Percentiles rank a stretch among this genome's conserved stretches.
phyloP scores from a whole-genome alignment of 1,140 invertebrate genomes.

The Glossosoma conforme region DNA sequence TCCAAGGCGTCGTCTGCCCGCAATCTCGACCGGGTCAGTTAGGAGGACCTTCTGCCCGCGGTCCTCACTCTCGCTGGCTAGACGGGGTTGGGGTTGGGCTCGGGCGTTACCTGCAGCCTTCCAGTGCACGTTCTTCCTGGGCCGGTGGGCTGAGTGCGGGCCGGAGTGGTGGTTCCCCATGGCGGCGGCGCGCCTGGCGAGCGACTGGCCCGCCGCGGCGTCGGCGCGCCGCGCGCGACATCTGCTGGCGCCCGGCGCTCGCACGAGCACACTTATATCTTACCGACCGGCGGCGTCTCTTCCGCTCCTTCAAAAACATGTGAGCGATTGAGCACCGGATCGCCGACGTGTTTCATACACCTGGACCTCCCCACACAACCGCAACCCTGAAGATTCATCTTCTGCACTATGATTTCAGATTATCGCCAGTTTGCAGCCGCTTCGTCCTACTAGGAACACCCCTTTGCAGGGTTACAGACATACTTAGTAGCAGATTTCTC shows the following conservation, averaged over 20 bases:
- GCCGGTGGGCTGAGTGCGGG: constrained; percentile 44
- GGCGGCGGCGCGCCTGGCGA: constrained; percentile 30
- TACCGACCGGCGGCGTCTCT: not conserved
- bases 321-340: not conserved
- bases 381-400: no score
- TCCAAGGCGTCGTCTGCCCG: constrained; percentile 6
- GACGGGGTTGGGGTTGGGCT: constrained; percentile 20
- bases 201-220: not conserved
- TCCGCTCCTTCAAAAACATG: no score
- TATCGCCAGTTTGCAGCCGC: no score
- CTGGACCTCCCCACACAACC: not conserved
- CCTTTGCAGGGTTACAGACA: no score
- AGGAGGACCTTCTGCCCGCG: no score
- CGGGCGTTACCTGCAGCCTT: constrained; percentile 59
- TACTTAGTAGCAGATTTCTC: no score
- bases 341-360: not conserved
- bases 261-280: no score
- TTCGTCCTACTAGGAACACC: no score
- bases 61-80: constrained; percentile 34
- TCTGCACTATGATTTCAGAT: no score
- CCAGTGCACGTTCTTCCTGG: constrained; percentile 65
- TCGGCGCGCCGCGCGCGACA: constrained; percentile 2
- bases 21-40: constrained; percentile 34
- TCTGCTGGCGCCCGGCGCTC: constrained; percentile 1
- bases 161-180: constrained; percentile 49